Evolutionary conservation across 2,888 invertebrate species (phyloP).

Genomic region (Drosophila vallismaia): DNA sequence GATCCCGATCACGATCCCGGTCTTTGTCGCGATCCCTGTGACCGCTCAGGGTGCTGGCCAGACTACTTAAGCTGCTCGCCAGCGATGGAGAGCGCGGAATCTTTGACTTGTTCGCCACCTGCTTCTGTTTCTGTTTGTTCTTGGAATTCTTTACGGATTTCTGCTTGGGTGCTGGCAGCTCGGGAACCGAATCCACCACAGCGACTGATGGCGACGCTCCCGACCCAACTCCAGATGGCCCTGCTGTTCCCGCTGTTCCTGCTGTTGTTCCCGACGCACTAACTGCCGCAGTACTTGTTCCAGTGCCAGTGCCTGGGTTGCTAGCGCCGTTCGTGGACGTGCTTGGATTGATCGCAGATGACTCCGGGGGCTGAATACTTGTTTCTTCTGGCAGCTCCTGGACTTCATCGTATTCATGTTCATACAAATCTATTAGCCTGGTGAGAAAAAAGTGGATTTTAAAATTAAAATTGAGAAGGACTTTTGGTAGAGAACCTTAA

Average conservation of each 20-base stretch:
- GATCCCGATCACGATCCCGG: constrained; percentile 20
- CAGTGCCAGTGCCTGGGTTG: constrained; percentile 32
- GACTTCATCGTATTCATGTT: constrained; percentile 82
- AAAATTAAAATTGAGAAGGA: too few species aligned
- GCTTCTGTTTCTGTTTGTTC: constrained; percentile 72
- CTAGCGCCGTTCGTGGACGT: constrained; percentile 45
- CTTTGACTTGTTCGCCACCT: constrained; percentile 77
- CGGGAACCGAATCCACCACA: constrained; percentile 67
- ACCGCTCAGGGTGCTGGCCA: constrained; percentile 71
- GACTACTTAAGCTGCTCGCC: constrained; percentile 75
- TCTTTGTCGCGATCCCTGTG: constrained; percentile 41
- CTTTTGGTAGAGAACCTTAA: too few species aligned
- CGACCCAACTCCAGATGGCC: constrained; percentile 8
- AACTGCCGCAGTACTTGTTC: constrained; percentile 21
- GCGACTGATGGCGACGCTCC: constrained; percentile 44
- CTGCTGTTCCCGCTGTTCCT: constrained; percentile 36
- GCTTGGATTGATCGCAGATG: constrained; percentile 52
- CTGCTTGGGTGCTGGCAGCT: constrained; percentile 81
- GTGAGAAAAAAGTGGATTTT: neutral
- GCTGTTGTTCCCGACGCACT: constrained; percentile 23
- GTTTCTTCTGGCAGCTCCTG: constrained; percentile 79
- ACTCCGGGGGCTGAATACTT: constrained; percentile 64
- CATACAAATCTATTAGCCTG: constrained; percentile 82
- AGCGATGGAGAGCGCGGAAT: constrained; percentile 80
- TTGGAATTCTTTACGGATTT: constrained; percentile 78